These are phyloP conservation scores for Eupithecia insigniata DNA, from an alignment of 2,888 invertebrate species.

Conservation along the genomic window DNA sequence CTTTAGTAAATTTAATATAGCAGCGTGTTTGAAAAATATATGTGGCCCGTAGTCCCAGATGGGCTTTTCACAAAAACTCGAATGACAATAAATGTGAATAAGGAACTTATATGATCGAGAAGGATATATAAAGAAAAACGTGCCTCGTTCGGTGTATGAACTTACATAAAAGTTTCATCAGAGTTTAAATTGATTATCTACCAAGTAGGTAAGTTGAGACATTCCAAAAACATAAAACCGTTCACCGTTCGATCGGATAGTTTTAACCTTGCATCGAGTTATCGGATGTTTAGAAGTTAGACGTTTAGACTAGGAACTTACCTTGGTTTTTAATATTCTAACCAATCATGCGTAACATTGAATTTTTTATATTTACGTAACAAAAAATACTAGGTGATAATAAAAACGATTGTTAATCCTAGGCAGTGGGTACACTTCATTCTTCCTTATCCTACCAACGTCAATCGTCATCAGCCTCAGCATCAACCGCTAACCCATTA, in stretches of 20 bases:
- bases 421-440: neutral
- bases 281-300: conserved; percentile 46
- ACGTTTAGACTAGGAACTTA: conserved; percentile 35
- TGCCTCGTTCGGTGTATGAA: neutral
- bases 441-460: too few species aligned
- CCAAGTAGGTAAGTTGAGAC: neutral
- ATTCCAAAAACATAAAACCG: conserved; percentile 17
- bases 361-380: conserved; percentile 8
- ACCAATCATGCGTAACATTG: conserved; percentile 13
- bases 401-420: neutral
- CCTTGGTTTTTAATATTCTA: conserved; percentile 36
- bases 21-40: neutral
- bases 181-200: neutral
- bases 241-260: conserved; percentile 27
- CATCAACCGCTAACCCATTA: too few species aligned
- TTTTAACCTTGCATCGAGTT: conserved; percentile 46
- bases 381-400: neutral
- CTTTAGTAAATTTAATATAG: too few species aligned
- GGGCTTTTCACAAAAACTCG: neutral
- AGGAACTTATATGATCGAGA: neutral
- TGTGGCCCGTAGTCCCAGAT: neutral
- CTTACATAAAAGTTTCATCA: neutral
- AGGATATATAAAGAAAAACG: neutral
- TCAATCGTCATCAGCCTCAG: too few species aligned
- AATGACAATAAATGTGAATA: neutral